phyloP scores from a whole-genome alignment of 2,888 invertebrate genomes.

The Mythimna lalbum region DNA sequence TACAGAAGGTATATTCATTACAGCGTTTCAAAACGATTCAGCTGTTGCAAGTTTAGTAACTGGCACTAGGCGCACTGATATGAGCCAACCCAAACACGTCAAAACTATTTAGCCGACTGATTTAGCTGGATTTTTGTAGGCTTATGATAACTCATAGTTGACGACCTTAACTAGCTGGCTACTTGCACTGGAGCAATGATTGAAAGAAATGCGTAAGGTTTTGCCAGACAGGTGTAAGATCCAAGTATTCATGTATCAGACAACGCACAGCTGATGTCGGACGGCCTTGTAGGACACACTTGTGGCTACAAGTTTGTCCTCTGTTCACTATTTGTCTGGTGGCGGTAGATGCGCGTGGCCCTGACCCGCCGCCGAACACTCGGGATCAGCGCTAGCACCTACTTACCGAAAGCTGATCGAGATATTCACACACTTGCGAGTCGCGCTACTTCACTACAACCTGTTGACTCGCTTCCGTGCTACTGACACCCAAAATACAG shows the following conservation, averaged over 20 bases:
- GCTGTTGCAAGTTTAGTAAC: too few relatives aligned
- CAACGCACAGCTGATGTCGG: not conserved
- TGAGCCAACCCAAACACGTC: not conserved
- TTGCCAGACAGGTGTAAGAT: not conserved
- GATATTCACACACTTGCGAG: constrained; percentile 37
- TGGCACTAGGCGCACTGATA: too few relatives aligned
- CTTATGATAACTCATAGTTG: not conserved
- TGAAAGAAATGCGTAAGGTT: not conserved
- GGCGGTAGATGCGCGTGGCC: constrained; percentile 40
- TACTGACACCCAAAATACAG: constrained; percentile 36
- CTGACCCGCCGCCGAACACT: constrained; percentile 54
- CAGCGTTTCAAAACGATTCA: not conserved
- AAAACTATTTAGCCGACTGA: not conserved
- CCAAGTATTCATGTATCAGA: not conserved
- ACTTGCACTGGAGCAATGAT: not conserved
- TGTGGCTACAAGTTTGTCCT: not conserved
- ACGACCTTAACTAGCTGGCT: not conserved
- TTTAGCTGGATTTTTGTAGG: not conserved
- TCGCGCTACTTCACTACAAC: constrained; percentile 19
- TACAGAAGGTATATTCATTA: constrained; percentile 24
- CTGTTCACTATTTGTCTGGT: not conserved
- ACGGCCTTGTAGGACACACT: too few relatives aligned
- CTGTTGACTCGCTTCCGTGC: constrained; percentile 44
- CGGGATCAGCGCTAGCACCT: constrained; percentile 13
- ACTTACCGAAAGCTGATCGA: constrained; percentile 37